These are phyloP conservation scores for Andrena haemorrhoa DNA, from an alignment of 2,888 invertebrate species.

Conservation along the genomic window DNA sequence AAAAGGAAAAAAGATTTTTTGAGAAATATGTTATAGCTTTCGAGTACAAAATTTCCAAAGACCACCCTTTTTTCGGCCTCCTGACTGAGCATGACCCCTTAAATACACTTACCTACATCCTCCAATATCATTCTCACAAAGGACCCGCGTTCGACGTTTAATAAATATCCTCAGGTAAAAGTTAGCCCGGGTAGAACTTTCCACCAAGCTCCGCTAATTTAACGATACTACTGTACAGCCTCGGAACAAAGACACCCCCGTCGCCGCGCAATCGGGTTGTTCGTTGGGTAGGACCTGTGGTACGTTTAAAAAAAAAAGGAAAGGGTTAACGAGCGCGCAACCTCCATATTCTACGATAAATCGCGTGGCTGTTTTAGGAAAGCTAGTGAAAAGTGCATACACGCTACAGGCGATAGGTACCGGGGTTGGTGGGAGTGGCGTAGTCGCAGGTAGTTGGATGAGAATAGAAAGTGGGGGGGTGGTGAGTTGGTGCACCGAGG, in stretches of 20 bases:
- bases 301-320: conserved; percentile 10
- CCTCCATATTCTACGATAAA: conserved; percentile 61
- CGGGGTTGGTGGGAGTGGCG: conserved; percentile 59
- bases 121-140: background rate
- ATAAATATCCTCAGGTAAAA: background rate
- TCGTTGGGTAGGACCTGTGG: conserved; percentile 37
- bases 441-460: conserved; percentile 67
- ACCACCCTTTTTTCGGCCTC: too few species aligned
- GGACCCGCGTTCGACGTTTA: background rate
- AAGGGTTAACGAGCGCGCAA: conserved; percentile 55
- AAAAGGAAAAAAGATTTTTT: too few species aligned
- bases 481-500: conserved; percentile 63
- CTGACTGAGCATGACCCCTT: too few species aligned
- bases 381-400: conserved; percentile 60
- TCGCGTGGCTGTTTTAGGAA: conserved; percentile 68
- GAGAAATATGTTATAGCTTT: too few species aligned
- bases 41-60: too few species aligned
- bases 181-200: background rate
- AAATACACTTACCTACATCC: background rate
- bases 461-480: conserved; percentile 66
- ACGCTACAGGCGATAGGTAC: conserved; percentile 64
- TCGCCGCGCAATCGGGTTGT: conserved; percentile 38
- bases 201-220: background rate
- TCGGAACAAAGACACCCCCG: background rate
- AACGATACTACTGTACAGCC: background rate